A percentile compares a stretch with the other conserved stretches of the same genome.
Evolutionary conservation across 2,797 vertebrate genomes (phyloP).

Genomic region (Enteromius thamalakanensis): DNA sequence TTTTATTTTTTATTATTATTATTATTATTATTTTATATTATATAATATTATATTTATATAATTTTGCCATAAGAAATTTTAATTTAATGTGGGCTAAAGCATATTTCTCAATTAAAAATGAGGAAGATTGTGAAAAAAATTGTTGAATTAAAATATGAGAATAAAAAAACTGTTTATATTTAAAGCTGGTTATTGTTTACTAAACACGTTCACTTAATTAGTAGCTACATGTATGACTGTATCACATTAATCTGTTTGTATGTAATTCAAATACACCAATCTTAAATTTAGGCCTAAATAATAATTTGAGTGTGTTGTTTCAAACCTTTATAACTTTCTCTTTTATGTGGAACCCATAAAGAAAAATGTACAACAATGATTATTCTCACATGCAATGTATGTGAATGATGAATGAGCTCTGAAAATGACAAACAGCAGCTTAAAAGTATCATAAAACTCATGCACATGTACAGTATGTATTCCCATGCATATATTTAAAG

Average conservation of each 20-base stretch:
- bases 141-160: background rate
- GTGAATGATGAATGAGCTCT: background rate
- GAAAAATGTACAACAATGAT: background rate
- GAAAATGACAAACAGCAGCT: background rate
- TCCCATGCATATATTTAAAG: background rate
- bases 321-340: background rate
- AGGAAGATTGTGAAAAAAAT: too few species aligned
- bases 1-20: too few species aligned
- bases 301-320: background rate
- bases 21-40: too few species aligned
- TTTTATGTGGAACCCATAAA: background rate
- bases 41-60: too few species aligned
- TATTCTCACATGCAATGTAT: background rate
- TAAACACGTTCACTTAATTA: background rate
- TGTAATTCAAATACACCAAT: background rate
- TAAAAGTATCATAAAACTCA: background rate
- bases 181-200: background rate
- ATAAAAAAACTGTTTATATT: background rate
- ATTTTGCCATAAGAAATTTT: too few species aligned
- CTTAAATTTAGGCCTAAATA: background rate
- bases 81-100: too few species aligned
- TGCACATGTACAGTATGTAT: background rate
- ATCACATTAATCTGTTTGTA: background rate
- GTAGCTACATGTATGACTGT: background rate
- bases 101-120: background rate